Conservation (phyloP, 2,797 vertebrate genomes). For the Gymnoscopelus microlampas region DNA sequence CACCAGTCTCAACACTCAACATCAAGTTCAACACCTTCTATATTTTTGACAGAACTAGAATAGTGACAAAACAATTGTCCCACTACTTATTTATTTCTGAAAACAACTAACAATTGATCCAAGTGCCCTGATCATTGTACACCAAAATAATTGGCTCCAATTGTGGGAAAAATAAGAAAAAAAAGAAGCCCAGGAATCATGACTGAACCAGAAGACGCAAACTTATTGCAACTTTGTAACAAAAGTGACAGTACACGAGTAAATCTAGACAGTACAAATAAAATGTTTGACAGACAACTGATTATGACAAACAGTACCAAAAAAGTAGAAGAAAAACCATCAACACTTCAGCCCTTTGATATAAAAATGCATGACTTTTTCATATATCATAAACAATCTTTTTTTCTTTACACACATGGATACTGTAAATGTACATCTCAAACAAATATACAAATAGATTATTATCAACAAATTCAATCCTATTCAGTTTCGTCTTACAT, state of each 20-base stretch:
- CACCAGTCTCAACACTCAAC: constrained; percentile 2
- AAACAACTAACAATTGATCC: constrained; percentile 39
- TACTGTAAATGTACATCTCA: constrained; percentile 60
- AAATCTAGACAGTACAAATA: constrained; percentile 63
- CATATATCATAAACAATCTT: constrained; percentile 40
- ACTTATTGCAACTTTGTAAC: constrained; percentile 45
- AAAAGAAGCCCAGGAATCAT: constrained; percentile 56
- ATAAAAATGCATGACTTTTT: constrained; percentile 43
- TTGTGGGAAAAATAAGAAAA: constrained; percentile 51
- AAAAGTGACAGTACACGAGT: constrained; percentile 48
- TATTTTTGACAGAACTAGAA: constrained; percentile 15
- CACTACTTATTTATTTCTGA: constrained; percentile 32
- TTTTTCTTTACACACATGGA: constrained; percentile 27
- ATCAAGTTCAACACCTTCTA: constrained; percentile 1
- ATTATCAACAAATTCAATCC: constrained; percentile 32
- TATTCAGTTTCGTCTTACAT: constrained; percentile 20
- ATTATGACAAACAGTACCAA: constrained; percentile 79
- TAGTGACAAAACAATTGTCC: constrained; percentile 4
- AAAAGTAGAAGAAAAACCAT: constrained; percentile 63
- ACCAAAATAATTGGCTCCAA: constrained; percentile 37
- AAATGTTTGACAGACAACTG: constrained; percentile 56
- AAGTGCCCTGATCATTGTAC: constrained; percentile 34
- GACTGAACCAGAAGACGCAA: constrained; percentile 47
- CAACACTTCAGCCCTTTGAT: constrained; percentile 76
- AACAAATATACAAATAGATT: constrained; percentile 61